A percentile compares a stretch with the other conserved stretches of the same genome.
Evolutionary conservation across 2,888 invertebrate genomes (phyloP).

Genomic region (Parelbella ahira): DNA sequence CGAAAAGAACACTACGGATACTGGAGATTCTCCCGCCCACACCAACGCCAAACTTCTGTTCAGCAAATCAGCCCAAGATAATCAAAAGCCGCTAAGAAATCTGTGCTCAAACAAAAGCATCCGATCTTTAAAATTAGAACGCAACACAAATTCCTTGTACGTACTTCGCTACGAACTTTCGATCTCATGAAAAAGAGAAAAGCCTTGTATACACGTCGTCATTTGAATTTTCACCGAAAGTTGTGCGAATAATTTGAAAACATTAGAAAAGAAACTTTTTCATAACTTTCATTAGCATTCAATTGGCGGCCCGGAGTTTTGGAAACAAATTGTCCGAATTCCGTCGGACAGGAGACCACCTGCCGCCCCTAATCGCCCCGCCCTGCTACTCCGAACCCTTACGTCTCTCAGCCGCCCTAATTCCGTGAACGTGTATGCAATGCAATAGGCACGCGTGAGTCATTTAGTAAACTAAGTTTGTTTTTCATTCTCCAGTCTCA

Average conservation of each 20-base stretch:
- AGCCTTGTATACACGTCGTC: slow-evolving; percentile 3
- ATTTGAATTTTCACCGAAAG: slow-evolving; percentile 5
- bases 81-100: no score
- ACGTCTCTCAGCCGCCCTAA: slow-evolving; percentile 1
- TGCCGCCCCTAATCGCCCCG: background rate
- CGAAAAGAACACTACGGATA: no score
- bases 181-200: background rate
- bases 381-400: background rate
- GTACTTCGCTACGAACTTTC: background rate
- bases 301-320: slow-evolving; percentile 21
- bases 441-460: background rate
- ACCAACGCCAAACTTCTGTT: no score
- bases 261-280: slow-evolving; percentile 20
- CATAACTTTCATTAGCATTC: slow-evolving; percentile 26
- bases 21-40: no score
- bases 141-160: background rate
- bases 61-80: no score
- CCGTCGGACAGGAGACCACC: slow-evolving; percentile 10
- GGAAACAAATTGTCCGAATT: slow-evolving; percentile 25
- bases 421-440: slow-evolving; percentile 7
- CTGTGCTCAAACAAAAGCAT: no score
- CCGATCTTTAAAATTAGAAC: no score
- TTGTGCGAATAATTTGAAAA: slow-evolving; percentile 6
- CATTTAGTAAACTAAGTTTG: no score
- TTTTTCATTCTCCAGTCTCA: no score